Evolutionary conservation across 1,140 invertebrate species (phyloP).

Genomic region (Hormaphis cornu): DNA sequence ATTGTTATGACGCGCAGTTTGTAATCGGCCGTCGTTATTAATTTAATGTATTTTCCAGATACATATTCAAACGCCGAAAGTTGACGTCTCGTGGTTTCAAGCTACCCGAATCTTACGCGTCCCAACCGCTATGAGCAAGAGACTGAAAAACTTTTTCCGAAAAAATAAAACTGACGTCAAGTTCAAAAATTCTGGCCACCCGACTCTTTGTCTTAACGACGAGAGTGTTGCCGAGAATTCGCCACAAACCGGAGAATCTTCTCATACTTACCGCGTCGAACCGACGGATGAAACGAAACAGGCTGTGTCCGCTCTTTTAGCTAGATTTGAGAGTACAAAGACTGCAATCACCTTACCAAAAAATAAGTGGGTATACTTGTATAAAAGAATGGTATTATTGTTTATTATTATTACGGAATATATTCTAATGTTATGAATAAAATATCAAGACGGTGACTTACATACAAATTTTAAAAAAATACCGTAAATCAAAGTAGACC

Average conservation of each 20-base stretch:
- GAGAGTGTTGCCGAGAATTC: conserved; percentile 32
- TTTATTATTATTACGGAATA: too few species aligned
- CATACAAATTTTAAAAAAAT: too few species aligned
- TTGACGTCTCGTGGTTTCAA: too few species aligned
- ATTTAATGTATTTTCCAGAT: too few species aligned
- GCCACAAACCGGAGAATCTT: neutral
- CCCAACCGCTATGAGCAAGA: conserved; percentile 75
- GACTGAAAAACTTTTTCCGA: conserved; percentile 81
- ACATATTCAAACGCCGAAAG: too few species aligned
- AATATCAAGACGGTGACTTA: too few species aligned
- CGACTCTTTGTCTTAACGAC: conserved; percentile 65
- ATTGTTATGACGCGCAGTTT: too few species aligned
- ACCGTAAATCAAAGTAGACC: too few species aligned
- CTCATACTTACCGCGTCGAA: conserved; percentile 45
- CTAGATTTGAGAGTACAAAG: conserved; percentile 53
- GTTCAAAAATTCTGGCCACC: conserved; percentile 79
- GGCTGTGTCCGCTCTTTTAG: conserved; percentile 72
- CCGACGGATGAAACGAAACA: conserved; percentile 61
- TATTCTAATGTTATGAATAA: too few species aligned
- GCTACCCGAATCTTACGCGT: too few species aligned
- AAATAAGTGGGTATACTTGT: conserved; percentile 44
- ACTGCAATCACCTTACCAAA: conserved; percentile 36
- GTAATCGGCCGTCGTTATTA: too few species aligned
- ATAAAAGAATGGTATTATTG: too few species aligned
- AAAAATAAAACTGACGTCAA: conserved; percentile 79